phyloP scores from a whole-genome alignment of 2,797 vertebrate genomes.

The Sebastes elongatus region DNA sequence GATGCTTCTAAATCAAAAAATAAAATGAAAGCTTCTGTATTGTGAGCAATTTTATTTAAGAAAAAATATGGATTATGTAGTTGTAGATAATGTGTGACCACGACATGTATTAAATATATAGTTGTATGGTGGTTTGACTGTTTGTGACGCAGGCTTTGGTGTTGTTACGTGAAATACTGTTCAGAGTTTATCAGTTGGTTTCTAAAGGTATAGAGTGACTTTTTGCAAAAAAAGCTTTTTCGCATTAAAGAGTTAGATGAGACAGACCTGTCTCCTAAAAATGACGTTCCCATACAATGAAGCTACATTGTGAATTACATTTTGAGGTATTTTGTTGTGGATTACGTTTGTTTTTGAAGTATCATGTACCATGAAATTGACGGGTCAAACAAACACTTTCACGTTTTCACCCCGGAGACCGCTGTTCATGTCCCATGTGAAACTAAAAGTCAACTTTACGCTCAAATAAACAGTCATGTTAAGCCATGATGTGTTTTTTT shows the following conservation, averaged over 20 bases:
- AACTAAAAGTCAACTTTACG: no score
- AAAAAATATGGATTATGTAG: constrained; percentile 1
- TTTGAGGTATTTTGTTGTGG: no score
- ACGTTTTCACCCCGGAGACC: no score
- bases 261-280: no score
- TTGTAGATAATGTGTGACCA: constrained; percentile 3
- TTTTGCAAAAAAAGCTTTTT: background rate
- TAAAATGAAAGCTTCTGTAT: background rate
- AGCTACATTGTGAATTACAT: no score
- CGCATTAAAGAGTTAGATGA: background rate
- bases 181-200: background rate
- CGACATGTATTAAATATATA: background rate
- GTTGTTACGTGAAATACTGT: background rate
- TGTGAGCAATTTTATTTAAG: background rate
- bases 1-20: constrained; percentile 4
- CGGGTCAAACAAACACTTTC: no score
- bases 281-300: no score
- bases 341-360: no score
- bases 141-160: background rate
- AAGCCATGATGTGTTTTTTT: no score
- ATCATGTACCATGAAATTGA: no score
- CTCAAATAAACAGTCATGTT: no score
- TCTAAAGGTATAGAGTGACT: background rate
- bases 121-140: background rate
- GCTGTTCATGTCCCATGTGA: rapidly evolving